Percentiles rank a stretch among this genome's conserved stretches.
Conservation (phyloP, 2,888 invertebrate genomes). For the Drosophila multiciliata region DNA sequence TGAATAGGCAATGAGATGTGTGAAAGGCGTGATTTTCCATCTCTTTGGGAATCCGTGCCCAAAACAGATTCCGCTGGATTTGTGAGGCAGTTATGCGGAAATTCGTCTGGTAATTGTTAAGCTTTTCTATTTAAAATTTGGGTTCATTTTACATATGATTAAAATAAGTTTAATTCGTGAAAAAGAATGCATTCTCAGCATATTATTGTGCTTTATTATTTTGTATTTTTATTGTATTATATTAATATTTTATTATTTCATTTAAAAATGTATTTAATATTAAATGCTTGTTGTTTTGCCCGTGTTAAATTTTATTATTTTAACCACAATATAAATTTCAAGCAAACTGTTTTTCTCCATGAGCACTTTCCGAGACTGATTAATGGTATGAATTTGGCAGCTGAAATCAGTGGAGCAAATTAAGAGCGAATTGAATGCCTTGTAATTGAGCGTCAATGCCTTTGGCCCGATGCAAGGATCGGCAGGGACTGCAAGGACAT, state of each 20-base stretch:
- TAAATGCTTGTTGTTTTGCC: background rate
- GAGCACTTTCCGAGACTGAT: slow-evolving; percentile 3
- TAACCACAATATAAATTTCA: background rate
- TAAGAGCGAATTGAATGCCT: slow-evolving; percentile 35
- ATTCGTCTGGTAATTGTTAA: background rate
- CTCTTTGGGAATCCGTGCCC: slow-evolving; percentile 4
- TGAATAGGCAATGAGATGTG: slow-evolving; percentile 23
- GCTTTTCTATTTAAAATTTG: background rate
- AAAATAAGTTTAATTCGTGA: background rate
- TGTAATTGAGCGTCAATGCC: slow-evolving; percentile 38
- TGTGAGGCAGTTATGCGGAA: background rate
- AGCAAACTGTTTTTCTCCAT: background rate
- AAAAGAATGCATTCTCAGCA: background rate
- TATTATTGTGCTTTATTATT: background rate
- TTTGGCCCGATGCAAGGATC: background rate
- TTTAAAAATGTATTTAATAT: too few species aligned
- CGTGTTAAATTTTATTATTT: background rate
- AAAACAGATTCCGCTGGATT: slow-evolving; percentile 25
- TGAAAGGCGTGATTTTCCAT: slow-evolving; percentile 38
- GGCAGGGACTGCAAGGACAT: slow-evolving; percentile 12
- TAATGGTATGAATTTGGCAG: slow-evolving; percentile 17
- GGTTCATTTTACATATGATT: background rate
- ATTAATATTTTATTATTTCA: background rate
- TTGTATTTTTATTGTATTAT: background rate
- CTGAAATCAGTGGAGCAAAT: slow-evolving; percentile 33